These are phyloP conservation scores for Blastomussa wellsi DNA, from an alignment of 92 coral and sea anemone genomes.

Conservation along the genomic window DNA sequence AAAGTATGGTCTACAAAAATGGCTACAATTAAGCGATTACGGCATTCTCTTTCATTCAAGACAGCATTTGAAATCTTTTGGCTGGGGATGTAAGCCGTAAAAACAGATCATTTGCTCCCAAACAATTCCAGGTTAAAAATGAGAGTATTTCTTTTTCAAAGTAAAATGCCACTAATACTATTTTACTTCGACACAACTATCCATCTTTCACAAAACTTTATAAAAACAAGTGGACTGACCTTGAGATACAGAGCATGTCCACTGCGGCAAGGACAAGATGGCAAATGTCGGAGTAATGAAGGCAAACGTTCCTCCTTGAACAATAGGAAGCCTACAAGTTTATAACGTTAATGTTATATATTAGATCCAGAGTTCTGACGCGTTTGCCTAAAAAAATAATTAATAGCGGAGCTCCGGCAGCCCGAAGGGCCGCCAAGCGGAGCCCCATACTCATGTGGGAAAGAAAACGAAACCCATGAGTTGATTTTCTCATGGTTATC, in stretches of 20 bases:
- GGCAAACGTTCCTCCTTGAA: constrained; percentile 94
- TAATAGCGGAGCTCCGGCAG: no score
- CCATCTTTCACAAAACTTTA: neutral
- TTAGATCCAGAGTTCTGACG: no score
- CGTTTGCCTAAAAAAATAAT: no score
- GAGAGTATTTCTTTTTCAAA: neutral
- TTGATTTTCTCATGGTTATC: no score
- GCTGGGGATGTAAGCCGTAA: no score
- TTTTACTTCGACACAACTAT: neutral
- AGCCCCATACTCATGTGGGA: no score
- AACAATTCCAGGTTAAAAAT: neutral
- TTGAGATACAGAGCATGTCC: constrained; percentile 57
- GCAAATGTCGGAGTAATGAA: constrained; percentile 88
- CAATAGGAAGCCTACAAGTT: constrained; percentile 77
- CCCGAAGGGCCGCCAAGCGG: no score
- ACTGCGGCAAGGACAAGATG: constrained; percentile 69
- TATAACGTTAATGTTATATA: neutral
- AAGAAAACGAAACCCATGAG: no score
- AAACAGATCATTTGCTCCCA: neutral
- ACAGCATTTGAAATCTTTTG: no score
- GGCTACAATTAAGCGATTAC: neutral
- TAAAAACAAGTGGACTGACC: neutral
- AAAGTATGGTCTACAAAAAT: neutral
- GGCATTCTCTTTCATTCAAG: no score
- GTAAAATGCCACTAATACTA: neutral